Evolutionary conservation across 1,140 invertebrate genomes (phyloP), one percentile per base, ranked within the genome.

Genomic region (Diploscapter pachys): DNA sequence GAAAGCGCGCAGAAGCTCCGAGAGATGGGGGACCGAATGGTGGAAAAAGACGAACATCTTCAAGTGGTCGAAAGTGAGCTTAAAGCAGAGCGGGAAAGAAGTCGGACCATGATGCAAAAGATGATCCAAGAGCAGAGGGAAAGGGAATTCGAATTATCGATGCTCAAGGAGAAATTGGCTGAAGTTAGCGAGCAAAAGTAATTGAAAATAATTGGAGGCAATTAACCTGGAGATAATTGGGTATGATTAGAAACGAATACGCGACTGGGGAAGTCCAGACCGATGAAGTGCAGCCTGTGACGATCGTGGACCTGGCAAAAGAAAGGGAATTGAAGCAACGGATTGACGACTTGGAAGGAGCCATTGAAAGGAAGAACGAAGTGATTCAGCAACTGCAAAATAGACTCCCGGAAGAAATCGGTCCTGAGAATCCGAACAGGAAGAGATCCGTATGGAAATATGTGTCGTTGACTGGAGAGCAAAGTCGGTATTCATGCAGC

Each of bases 211-310:
- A 31, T 31, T 31, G 31, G 31, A 31, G 31, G 1, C 31, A 31
- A 31, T 31, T 31, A 31, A 31, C 31, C 31, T 31, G 31, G 31
- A 31, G 31, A 31, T 31, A 31, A 31, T 31, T 31, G n/a, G n/a
- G 63, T 13, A 68, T 77, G 66, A 31, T 31, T 76, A 74, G 65
- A 48, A 61, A 73, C 6, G 78, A 80, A 5, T 51, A 67, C 8
- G 9, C 49, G 31, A 71, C 74, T 65, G 71, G 65, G 9, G 80
- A 78, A 6, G 50, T 79, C 3, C 79, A 80, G 76, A 82, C 79
- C 11, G 79, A 80, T 8, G 9, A 50, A 8, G 54, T 61, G 11
- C 65, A 78, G 49, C 56, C 63, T 63, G 56, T 50, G 9, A 66
- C 80, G 8, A 79, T 61, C 54, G 75, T 81, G 31, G 64, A 79